Percentiles rank a stretch among this genome's conserved stretches.
These are phyloP conservation scores for Rousettus madagascariensis DNA, from an alignment of 2,797 vertebrate genomes.

Conservation along the genomic window DNA sequence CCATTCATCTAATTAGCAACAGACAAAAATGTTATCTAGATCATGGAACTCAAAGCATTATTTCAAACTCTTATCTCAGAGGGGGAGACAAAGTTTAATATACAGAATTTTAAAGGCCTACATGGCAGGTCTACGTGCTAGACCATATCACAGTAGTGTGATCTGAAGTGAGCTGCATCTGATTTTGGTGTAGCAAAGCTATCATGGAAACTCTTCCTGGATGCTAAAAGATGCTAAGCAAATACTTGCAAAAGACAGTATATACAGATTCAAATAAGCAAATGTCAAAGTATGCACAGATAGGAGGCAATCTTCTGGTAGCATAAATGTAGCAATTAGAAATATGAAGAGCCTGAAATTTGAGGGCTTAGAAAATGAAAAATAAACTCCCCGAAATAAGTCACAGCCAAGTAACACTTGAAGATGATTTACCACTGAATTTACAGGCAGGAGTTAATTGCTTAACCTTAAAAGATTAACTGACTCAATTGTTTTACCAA, in stretches of 20 bases:
- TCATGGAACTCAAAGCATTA: background rate
- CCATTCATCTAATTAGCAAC: conserved; percentile 49
- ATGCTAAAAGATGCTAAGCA: conserved; percentile 15
- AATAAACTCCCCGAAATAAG: background rate
- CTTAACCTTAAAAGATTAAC: background rate
- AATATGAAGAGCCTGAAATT: background rate
- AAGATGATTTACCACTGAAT: background rate
- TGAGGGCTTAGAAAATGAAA: background rate
- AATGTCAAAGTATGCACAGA: background rate
- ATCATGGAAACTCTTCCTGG: background rate
- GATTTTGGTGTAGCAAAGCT: background rate
- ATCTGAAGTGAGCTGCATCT: background rate
- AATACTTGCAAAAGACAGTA: conserved; percentile 52
- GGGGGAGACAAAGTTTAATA: background rate
- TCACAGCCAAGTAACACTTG: background rate
- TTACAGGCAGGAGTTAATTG: background rate
- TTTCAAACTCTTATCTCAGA: background rate
- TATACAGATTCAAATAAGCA: background rate
- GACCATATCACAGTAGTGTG: too few relatives aligned
- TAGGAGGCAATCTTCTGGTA: background rate
- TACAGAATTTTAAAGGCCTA: background rate
- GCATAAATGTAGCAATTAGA: background rate
- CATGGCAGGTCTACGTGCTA: background rate
- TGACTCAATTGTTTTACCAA: background rate
- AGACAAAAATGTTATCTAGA: conserved; percentile 38